Base-by-base conservation (phyloP, 53 echinoderm and acorn worm genomes). In the Patiria pectinifera region DNA sequence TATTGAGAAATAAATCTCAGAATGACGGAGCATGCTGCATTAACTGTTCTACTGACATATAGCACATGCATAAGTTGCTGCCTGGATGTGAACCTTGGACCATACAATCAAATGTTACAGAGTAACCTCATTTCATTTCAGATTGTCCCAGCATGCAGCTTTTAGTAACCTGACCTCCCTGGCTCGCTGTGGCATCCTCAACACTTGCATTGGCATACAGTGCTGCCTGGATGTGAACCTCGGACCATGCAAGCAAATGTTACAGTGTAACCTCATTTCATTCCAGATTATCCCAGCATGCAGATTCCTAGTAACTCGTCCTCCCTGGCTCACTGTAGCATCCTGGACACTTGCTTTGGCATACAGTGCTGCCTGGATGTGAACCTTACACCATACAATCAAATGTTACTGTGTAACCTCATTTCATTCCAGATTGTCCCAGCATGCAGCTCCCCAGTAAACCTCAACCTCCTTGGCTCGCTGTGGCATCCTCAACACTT, bases 191-290 rank as follows among this genome's bases (percentile, higher is more conserved):
- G 35, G 35, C 35, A 35, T 35, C 35, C 35, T 35, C 35, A 77
- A 85, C 0, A n/a, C 85, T 12, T 92, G 92, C 47, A 85, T 92
- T 78, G 92, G 92, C 8, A 78, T 78, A 13, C 16, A 85, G n/a
- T 92, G 92, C 85, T 92, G 92, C 66, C 62, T 92, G 45, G 92
- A 92, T 66, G 45, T 92, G 62, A 78, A 92, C 85, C 83, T 83
- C 12, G 2, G 66, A 66, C 19, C 66, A 16, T 18, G 1, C 19
- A 66, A 66, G 2, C 6, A 66, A 66, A 18, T 13, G 14, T 76
- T 76, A 23, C 19, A 71, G 16, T 0, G 21, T 76, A 24, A 76
- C 14, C 21, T 45, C 2, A 24, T 83, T 62, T 21, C 45, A 45
- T 86, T 86, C 48, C 69, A 92, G 92, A 86, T 35, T 92, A 86